These are phyloP conservation scores for Panthera leo DNA, from an alignment of 2,113 vertebrate species.

Conservation along the genomic window DNA sequence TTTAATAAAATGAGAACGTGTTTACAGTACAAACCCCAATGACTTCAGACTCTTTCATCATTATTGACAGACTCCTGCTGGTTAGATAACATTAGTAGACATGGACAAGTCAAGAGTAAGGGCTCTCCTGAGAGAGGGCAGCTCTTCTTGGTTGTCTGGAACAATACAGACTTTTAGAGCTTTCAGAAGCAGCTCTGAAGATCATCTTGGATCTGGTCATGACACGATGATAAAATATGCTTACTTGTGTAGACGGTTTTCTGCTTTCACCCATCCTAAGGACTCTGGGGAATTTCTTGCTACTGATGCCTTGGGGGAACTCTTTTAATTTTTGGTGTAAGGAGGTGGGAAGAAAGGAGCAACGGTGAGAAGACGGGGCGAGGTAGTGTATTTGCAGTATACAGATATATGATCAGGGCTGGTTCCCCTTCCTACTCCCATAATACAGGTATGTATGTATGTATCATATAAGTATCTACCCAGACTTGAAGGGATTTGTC, in stretches of 20 bases:
- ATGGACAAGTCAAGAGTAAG: not conserved
- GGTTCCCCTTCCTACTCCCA: not conserved
- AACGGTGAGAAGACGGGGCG: rapidly evolving
- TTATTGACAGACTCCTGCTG: not conserved
- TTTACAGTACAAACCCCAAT: not conserved
- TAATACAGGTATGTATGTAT: not conserved
- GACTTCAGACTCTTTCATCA: not conserved
- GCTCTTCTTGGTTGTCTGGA: not conserved
- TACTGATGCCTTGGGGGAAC: not conserved
- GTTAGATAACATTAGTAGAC: not conserved
- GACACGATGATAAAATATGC: not conserved
- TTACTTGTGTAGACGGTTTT: not conserved
- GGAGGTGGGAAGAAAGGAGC: not conserved
- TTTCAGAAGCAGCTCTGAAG: not conserved
- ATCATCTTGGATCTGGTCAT: not conserved
- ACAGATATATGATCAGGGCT: not conserved
- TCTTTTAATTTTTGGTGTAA: not conserved
- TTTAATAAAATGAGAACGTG: slow-evolving; percentile 36
- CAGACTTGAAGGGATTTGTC: not conserved
- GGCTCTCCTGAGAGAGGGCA: not conserved
- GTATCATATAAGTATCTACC: not conserved
- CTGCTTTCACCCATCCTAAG: not conserved
- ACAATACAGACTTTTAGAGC: not conserved
- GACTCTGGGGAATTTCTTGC: not conserved
- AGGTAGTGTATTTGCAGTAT: not conserved